Conservation (phyloP, 1,140 invertebrate genomes). For the Drosophila bocki region DNA sequence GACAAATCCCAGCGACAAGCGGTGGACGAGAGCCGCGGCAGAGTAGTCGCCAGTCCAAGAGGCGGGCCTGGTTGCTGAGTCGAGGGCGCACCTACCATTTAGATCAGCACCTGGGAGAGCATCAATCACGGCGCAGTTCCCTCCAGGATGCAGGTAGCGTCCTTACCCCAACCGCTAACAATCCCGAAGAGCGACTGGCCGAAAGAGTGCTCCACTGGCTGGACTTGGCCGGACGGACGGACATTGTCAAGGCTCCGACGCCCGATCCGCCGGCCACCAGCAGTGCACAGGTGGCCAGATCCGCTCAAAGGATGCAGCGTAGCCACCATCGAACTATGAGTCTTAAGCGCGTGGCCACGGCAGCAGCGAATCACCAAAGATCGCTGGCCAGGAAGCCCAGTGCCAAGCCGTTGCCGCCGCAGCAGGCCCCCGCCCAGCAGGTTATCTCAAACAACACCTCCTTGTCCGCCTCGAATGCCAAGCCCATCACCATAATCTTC, state of each 20-base stretch:
- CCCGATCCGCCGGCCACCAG: constrained; percentile 11
- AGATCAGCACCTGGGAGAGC: constrained; percentile 47
- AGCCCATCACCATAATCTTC: constrained; percentile 83
- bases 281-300: constrained; percentile 37
- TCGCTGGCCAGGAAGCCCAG: constrained; percentile 35
- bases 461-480: constrained; percentile 55
- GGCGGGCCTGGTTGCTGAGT: constrained; percentile 63
- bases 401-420: constrained; percentile 17
- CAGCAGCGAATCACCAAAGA: constrained; percentile 39
- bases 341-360: constrained; percentile 46
- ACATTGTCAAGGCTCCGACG: constrained; percentile 51
- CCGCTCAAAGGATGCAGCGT: constrained; percentile 40
- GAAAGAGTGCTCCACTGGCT: constrained; percentile 83
- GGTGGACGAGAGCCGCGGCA: constrained; percentile 25
- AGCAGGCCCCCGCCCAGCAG: constrained; percentile 2
- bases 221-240: constrained; percentile 72
- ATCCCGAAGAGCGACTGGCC: constrained; percentile 78
- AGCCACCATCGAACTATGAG: constrained; percentile 44
- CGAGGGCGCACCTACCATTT: constrained; percentile 60
- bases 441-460: constrained; percentile 19
- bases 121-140: constrained; percentile 69
- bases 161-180: constrained; percentile 29
- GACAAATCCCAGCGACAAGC: neutral
- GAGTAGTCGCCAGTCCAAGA: constrained; percentile 49
- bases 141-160: constrained; percentile 59